Conservation (phyloP, 2,113 vertebrate species). For the Paratilapia polleni region DNA sequence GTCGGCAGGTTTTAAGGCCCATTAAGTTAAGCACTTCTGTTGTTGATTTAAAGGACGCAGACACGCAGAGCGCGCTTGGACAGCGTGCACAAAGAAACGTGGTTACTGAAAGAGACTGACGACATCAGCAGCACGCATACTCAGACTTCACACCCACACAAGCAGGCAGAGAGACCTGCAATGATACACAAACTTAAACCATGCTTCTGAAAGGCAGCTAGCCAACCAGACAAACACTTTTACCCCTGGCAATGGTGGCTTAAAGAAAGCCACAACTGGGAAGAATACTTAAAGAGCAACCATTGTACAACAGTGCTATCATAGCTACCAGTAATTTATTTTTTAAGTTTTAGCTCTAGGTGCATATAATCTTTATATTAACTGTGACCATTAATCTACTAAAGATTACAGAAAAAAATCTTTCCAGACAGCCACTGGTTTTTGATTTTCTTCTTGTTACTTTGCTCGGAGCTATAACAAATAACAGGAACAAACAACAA, state of each 20-base stretch:
- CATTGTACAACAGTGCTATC: not conserved
- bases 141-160: slow-evolving; percentile 54
- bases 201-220: slow-evolving; percentile 24
- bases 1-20: slow-evolving; percentile 48
- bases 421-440: not conserved
- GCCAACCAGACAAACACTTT: slow-evolving; percentile 27
- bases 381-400: not conserved
- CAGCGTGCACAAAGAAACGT: slow-evolving; percentile 6
- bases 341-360: not conserved
- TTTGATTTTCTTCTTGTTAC: too few species aligned
- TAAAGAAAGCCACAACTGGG: not conserved
- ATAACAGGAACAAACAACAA: not conserved
- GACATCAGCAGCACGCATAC: slow-evolving; percentile 16
- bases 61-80: not conserved
- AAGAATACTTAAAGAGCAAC: not conserved
- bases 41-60: slow-evolving; percentile 53
- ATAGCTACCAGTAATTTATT: not conserved
- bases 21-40: slow-evolving; percentile 44
- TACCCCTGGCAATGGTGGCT: not conserved
- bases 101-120: slow-evolving; percentile 17
- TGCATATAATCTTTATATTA: not conserved
- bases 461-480: not conserved
- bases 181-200: slow-evolving; percentile 29
- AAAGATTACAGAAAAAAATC: not conserved
- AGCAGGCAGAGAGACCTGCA: slow-evolving; percentile 21